These are phyloP conservation scores for Monochamus alternatus DNA, from an alignment of 2,888 invertebrate species.

Conservation along the genomic window DNA sequence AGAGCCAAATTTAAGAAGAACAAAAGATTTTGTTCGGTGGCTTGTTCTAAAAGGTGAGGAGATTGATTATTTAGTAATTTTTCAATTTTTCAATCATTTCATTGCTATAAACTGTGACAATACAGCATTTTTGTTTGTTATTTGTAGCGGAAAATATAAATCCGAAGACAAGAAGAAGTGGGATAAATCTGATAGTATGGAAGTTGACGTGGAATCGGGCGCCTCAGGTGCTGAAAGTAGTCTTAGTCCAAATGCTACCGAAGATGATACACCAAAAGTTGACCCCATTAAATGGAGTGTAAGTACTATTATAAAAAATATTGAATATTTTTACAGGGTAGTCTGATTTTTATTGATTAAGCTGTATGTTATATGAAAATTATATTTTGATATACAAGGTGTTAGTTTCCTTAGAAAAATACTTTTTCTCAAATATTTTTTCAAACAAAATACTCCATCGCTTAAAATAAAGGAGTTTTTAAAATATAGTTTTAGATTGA, in stretches of 20 bases:
- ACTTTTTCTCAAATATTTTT: too few relatives aligned
- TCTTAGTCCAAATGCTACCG: slow-evolving; percentile 65
- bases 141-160: slow-evolving; percentile 63
- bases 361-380: too few relatives aligned
- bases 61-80: background rate
- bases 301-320: slow-evolving; percentile 60
- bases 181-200: slow-evolving; percentile 67
- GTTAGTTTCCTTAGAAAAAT: too few relatives aligned
- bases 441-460: too few relatives aligned
- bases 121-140: slow-evolving; percentile 2
- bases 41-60: slow-evolving; percentile 77
- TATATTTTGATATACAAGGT: too few relatives aligned
- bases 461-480: too few relatives aligned
- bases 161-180: slow-evolving; percentile 66
- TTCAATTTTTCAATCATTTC: too few relatives aligned
- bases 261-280: slow-evolving; percentile 73
- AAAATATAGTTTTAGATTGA: too few relatives aligned
- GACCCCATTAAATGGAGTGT: slow-evolving; percentile 81
- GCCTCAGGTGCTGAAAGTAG: slow-evolving; percentile 71
- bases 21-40: slow-evolving; percentile 83
- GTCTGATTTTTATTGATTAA: too few relatives aligned
- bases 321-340: too few relatives aligned
- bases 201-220: slow-evolving; percentile 69
- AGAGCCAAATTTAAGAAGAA: slow-evolving; percentile 81
- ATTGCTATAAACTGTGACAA: too few relatives aligned